Base-by-base conservation (phyloP, 2,113 vertebrate species). In the Cyanoderma ruficeps region DNA sequence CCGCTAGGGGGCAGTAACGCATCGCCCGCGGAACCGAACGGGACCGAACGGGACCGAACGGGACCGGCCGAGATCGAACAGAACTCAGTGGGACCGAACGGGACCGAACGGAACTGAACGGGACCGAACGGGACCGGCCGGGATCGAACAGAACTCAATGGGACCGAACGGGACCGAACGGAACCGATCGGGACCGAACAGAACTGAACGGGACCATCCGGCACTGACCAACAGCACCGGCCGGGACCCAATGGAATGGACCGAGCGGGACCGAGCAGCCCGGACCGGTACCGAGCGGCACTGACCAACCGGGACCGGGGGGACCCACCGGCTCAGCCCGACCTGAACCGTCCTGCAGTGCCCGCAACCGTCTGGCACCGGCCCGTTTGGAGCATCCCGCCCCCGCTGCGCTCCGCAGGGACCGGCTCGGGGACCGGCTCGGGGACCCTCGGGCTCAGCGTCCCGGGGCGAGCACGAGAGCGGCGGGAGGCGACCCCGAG, bases 1-100 rank as follows among this genome's bases (percentile, higher is more conserved):
- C 94, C 95, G 84, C 94, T 91, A 95, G 95, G 55, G 90, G 94
- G 93, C 93, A 90, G 67, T n/a, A 63, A 84, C 39, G 59, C 46
- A 72, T 90, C 81, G 81, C 61, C 65, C n/a, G 16, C 53, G n/a
- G 75, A 13, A 22, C 46, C 11, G 53, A 3, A 2, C 22, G 12
- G 15, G 1, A 30, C 25, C 49, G 11, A 23, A 27, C 37, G 15
- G 49, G n/a, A n/a, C n/a, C n/a, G n/a, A n/a, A n/a, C n/a, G n/a
- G n/a, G n/a, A n/a, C n/a, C n/a, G n/a, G n/a, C n/a, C n/a, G n/a
- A n/a, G 0, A 30, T 46, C 27, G 23, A 23, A 2, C 25, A 7
- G 10, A 0, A 31, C 61, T 14, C 11, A 50, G 13, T 7, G 6
- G 44, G 1, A 31, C 56, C 13, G 5, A 30, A 2, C 5, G 6